Percentiles rank a stretch among this genome's conserved stretches.
phyloP scores from a whole-genome alignment of 2,888 invertebrate genomes.

The Tipula unca region DNA sequence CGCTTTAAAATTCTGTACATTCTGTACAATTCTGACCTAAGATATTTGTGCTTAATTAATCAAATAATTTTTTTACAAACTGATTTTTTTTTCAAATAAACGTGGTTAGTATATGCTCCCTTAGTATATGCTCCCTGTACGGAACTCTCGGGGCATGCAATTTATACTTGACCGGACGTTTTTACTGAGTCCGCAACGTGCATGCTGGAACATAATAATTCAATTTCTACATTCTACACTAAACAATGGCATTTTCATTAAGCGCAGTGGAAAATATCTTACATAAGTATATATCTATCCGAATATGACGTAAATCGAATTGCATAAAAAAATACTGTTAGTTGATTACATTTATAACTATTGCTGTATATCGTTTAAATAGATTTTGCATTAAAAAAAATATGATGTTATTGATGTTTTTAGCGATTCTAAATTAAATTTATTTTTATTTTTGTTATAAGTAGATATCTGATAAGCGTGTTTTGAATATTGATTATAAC shows the following conservation, averaged over 20 bases:
- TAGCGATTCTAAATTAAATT: background rate
- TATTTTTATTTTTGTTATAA: background rate
- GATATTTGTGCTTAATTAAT: too few species aligned
- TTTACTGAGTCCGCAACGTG: too few species aligned
- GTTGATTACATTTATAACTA: background rate
- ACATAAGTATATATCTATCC: background rate
- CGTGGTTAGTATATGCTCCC: too few species aligned
- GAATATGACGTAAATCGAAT: background rate
- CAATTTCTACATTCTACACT: too few species aligned
- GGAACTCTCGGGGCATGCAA: too few species aligned
- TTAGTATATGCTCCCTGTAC: too few species aligned
- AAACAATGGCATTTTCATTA: background rate
- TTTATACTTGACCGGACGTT: too few species aligned
- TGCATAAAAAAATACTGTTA: background rate
- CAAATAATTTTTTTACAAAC: too few species aligned
- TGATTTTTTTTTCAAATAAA: too few species aligned
- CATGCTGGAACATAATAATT: too few species aligned
- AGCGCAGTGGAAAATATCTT: background rate
- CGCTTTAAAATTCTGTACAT: too few species aligned
- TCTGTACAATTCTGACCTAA: too few species aligned
- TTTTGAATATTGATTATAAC: background rate
- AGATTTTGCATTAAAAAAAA: background rate
- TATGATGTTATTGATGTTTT: background rate
- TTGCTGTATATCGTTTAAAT: background rate
- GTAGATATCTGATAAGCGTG: background rate